These are phyloP conservation scores for Cerastoderma edule DNA, from an alignment of 2,888 invertebrate genomes.

Conservation along the genomic window DNA sequence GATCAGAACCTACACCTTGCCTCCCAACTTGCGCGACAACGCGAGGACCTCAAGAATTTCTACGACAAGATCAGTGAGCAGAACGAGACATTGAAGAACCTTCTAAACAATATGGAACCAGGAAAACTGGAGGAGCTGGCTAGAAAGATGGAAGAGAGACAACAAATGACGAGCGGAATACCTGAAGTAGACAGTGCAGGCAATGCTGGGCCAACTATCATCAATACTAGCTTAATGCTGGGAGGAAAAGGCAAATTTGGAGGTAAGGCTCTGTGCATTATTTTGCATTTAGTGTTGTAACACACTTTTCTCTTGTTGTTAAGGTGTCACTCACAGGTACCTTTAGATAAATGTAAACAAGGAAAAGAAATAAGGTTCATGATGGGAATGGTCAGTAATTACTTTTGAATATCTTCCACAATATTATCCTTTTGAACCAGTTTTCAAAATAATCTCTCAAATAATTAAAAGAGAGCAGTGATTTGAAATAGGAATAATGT, in stretches of 20 bases:
- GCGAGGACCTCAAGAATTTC: slow-evolving; percentile 79
- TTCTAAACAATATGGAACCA: slow-evolving; percentile 77
- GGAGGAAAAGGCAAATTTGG: slow-evolving; percentile 67
- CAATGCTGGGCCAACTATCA: slow-evolving; percentile 64
- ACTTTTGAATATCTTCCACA: too few species aligned
- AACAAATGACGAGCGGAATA: slow-evolving; percentile 41
- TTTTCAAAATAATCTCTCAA: too few species aligned
- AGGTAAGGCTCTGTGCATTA: slow-evolving; percentile 59
- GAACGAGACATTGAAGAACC: slow-evolving; percentile 77
- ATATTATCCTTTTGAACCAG: too few species aligned
- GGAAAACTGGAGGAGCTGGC: slow-evolving; percentile 77
- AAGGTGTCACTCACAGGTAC: too few species aligned
- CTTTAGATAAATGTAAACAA: too few species aligned
- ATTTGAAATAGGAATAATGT: too few species aligned
- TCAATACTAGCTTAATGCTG: slow-evolving; percentile 66
- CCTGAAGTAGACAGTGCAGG: slow-evolving; percentile 67
- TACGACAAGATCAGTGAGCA: slow-evolving; percentile 78
- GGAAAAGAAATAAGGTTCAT: too few species aligned
- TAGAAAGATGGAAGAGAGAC: slow-evolving; percentile 58
- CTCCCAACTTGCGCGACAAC: slow-evolving; percentile 80
- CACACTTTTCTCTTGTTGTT: too few species aligned
- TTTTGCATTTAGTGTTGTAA: too few species aligned
- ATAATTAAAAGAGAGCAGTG: too few species aligned
- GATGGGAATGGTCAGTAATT: too few species aligned
- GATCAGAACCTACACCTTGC: slow-evolving; percentile 83